Percentiles rank a stretch among this genome's conserved stretches.
phyloP scores from a whole-genome alignment of 2,888 invertebrate species.

The Pycnomerus fuliginosus region DNA sequence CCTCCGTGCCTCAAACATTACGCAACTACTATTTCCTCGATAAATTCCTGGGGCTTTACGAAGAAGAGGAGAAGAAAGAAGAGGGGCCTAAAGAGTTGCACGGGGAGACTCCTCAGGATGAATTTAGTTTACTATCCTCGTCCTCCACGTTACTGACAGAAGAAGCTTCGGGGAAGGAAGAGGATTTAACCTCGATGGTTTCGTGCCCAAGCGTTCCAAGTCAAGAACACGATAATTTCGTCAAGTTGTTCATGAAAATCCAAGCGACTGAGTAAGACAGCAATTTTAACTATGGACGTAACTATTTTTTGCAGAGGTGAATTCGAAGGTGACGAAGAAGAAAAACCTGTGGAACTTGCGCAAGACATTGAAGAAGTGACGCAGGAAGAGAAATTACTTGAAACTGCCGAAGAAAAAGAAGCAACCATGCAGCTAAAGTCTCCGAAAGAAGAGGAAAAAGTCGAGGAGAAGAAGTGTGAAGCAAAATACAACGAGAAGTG shows the following conservation, averaged over 20 bases:
- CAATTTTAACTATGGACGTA: too few species aligned
- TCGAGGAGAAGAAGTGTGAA: slow-evolving; percentile 25
- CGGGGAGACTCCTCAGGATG: background rate
- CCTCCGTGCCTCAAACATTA: slow-evolving; percentile 49
- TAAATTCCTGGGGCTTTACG: slow-evolving; percentile 39
- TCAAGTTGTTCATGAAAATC: slow-evolving; percentile 13
- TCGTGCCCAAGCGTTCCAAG: slow-evolving; percentile 37
- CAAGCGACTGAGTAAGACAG: too few species aligned
- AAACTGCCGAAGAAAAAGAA: too few species aligned
- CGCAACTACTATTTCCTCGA: slow-evolving; percentile 47
- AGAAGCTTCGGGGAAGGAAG: slow-evolving; percentile 23
- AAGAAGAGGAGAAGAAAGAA: slow-evolving; percentile 10
- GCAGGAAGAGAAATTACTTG: too few species aligned
- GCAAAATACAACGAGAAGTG: slow-evolving; percentile 5
- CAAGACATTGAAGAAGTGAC: too few species aligned
- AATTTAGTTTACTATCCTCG: background rate
- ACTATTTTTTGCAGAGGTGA: too few species aligned
- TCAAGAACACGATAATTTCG: slow-evolving; percentile 8
- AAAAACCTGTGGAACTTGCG: too few species aligned
- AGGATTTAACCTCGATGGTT: slow-evolving; percentile 31
- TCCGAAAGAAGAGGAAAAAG: slow-evolving; percentile 6
- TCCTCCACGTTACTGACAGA: slow-evolving; percentile 8
- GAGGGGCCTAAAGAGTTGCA: slow-evolving; percentile 15
- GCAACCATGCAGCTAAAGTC: too few species aligned
- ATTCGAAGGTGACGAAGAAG: too few species aligned